Evolutionary conservation across 2,113 vertebrate genomes (phyloP).

Genomic region (Leiothrix lutea): DNA sequence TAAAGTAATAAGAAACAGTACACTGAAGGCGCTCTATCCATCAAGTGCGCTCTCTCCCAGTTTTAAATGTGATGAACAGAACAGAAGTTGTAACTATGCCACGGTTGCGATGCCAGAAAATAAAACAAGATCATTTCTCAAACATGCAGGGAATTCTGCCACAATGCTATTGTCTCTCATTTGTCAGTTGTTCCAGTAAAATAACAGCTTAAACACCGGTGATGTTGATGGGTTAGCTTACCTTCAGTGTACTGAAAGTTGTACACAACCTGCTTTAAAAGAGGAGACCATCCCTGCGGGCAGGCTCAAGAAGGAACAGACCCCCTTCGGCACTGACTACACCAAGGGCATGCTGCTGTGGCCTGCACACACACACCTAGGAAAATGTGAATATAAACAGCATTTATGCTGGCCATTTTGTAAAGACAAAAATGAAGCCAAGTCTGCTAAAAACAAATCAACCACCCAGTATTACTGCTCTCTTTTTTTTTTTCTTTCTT

Average conservation of each 20-base stretch:
- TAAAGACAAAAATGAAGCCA: constrained; percentile 84
- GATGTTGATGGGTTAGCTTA: constrained; percentile 89
- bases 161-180: constrained; percentile 73
- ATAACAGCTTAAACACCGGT: constrained; percentile 79
- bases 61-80: constrained; percentile 75
- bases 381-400: constrained; percentile 92
- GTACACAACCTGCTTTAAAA: constrained; percentile 93
- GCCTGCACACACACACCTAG: constrained; percentile 89
- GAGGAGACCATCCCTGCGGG: constrained; percentile 89
- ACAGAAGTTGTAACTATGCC: constrained; percentile 76
- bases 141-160: constrained; percentile 82
- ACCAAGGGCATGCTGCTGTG: constrained; percentile 88
- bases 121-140: constrained; percentile 74
- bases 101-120: constrained; percentile 77
- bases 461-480: constrained; percentile 78
- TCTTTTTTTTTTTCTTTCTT: neutral
- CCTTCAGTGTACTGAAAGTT: constrained; percentile 94
- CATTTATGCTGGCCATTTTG: constrained; percentile 89
- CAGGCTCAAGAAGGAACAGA: constrained; percentile 89
- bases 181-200: constrained; percentile 76
- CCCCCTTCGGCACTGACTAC: constrained; percentile 90
- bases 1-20: constrained; percentile 85
- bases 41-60: constrained; percentile 72
- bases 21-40: constrained; percentile 89
- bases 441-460: constrained; percentile 83